Evolutionary conservation across 2,888 invertebrate species (phyloP).

Genomic region (Lagria hirta): DNA sequence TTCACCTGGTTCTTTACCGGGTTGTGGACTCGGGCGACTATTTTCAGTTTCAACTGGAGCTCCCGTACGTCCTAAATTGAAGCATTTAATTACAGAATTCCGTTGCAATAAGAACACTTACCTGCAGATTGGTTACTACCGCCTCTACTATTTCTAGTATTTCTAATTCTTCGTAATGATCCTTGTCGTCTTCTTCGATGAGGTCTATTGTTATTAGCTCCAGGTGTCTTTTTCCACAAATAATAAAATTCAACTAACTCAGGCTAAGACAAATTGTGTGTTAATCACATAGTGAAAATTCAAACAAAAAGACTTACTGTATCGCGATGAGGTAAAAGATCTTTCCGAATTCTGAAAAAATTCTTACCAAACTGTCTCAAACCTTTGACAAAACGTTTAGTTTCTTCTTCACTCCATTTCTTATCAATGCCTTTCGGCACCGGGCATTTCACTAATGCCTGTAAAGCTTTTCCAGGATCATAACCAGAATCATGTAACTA

Average conservation of each 20-base stretch:
- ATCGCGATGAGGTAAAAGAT: conserved; percentile 94
- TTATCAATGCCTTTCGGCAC: conserved; percentile 96
- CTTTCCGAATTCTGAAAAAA: conserved; percentile 96
- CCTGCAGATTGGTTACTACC: conserved; percentile 58
- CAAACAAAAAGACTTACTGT: conserved; percentile 63
- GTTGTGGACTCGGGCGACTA: conserved; percentile 65
- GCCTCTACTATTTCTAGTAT: conserved; percentile 83
- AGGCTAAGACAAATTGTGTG: conserved; percentile 59
- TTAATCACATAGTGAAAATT: background rate
- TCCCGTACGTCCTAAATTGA: conserved; percentile 37
- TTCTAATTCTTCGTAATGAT: conserved; percentile 83
- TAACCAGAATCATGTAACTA: conserved; percentile 94
- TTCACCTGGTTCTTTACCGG: conserved; percentile 67
- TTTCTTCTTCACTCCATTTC: conserved; percentile 98
- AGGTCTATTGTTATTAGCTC: conserved; percentile 94
- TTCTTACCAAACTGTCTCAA: conserved; percentile 98
- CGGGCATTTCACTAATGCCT: conserved; percentile 95
- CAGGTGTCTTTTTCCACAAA: conserved; percentile 99
- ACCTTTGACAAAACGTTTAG: conserved; percentile 97
- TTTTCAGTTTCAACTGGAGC: conserved; percentile 52
- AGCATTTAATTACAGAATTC: conserved; percentile 1
- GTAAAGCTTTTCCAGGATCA: conserved; percentile 93
- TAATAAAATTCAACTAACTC: conserved; percentile 99
- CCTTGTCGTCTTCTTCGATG: conserved; percentile 87
- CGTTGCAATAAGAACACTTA: conserved; percentile 25